phyloP scores from a whole-genome alignment of 2,113 vertebrate species.

The Verasper variegatus region DNA sequence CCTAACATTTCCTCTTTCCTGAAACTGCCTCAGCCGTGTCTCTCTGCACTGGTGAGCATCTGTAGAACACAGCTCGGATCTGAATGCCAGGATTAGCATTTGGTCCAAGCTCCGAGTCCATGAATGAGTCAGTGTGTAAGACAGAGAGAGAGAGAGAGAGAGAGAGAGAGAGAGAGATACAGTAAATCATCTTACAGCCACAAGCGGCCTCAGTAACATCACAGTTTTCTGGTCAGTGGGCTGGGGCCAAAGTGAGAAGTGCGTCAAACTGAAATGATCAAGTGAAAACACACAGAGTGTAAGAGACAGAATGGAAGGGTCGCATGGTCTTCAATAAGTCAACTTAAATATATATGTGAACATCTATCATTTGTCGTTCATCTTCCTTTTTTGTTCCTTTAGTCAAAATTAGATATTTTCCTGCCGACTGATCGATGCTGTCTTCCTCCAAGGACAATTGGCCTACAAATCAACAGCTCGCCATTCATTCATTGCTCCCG shows the following conservation, averaged over 20 bases:
- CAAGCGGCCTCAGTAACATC: conserved; percentile 61
- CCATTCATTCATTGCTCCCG: neutral
- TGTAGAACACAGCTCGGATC: conserved; percentile 53
- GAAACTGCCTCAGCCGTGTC: conserved; percentile 16
- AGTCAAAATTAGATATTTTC: neutral
- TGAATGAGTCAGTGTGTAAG: conserved; percentile 66
- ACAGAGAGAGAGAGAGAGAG: conserved; percentile 29
- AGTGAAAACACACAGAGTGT: conserved; percentile 34
- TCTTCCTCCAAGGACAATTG: conserved; percentile 40
- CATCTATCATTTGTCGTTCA: neutral
- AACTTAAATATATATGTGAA: neutral
- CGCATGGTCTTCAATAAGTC: conserved; percentile 4
- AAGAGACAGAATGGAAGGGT: conserved; percentile 18
- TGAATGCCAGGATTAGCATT: conserved; percentile 73
- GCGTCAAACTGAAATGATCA: conserved; percentile 63
- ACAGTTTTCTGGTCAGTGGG: conserved; percentile 67
- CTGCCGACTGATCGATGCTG: conserved; percentile 16
- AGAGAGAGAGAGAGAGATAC: conserved; percentile 49
- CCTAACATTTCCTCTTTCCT: conserved; percentile 21
- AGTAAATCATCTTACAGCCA: conserved; percentile 66
- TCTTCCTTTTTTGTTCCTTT: conserved; percentile 7
- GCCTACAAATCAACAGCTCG: conserved; percentile 28
- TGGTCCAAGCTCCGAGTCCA: conserved; percentile 55
- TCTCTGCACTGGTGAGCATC: conserved; percentile 45
- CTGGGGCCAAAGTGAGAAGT: conserved; percentile 61